phyloP scores from a whole-genome alignment of 2,888 invertebrate species.

The Bruchidius siliquastri region DNA sequence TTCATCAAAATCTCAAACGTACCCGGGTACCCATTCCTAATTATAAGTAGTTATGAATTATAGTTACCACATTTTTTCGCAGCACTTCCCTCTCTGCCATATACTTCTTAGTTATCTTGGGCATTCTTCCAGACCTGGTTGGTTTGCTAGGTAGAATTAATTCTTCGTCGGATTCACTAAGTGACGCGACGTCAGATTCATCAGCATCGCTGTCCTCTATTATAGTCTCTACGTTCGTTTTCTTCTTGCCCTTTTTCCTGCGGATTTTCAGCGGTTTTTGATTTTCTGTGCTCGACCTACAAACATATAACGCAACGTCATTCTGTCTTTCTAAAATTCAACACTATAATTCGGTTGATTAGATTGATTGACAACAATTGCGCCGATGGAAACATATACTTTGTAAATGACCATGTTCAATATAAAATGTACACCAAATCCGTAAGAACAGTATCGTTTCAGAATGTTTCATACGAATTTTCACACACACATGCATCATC shows the following conservation, averaged over 20 bases:
- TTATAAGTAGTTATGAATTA: no score
- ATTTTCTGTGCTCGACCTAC: background rate
- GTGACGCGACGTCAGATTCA: slow-evolving; percentile 26
- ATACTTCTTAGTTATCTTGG: slow-evolving; percentile 31
- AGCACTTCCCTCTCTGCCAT: background rate
- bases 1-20: slow-evolving; percentile 19
- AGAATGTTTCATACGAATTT: no score
- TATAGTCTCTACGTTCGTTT: slow-evolving; percentile 10
- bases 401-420: no score
- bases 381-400: no score
- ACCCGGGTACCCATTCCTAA: no score
- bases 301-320: background rate
- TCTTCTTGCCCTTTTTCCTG: slow-evolving; percentile 17
- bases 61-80: background rate
- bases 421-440: no score
- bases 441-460: no score
- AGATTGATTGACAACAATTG: no score
- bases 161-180: slow-evolving; percentile 26
- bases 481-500: no score
- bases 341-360: no score
- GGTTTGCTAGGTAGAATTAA: slow-evolving; percentile 38
- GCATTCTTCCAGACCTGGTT: slow-evolving; percentile 47
- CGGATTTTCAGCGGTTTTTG: slow-evolving; percentile 8
- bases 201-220: slow-evolving; percentile 30
- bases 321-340: no score